phyloP scores from a whole-genome alignment of 2,888 invertebrate species.

The Drosophila colorata region DNA sequence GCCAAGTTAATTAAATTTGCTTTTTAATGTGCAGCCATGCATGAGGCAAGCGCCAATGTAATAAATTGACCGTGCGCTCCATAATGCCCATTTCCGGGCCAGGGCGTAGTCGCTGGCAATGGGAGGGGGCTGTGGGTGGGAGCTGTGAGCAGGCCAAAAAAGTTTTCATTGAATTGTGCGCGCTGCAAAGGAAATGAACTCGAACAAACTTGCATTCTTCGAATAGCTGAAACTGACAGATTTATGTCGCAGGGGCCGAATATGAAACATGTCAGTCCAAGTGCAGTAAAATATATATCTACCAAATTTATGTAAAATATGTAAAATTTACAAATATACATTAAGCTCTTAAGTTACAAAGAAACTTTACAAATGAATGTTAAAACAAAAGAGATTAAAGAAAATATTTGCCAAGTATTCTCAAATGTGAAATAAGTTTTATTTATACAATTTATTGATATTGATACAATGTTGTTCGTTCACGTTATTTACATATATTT shows the following conservation, averaged over 20 bases:
- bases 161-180: constrained; percentile 26
- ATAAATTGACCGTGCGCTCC: constrained; percentile 74
- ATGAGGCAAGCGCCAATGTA: constrained; percentile 66
- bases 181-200: constrained; percentile 32
- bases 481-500: background rate
- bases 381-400: background rate
- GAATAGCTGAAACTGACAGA: constrained; percentile 27
- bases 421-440: background rate
- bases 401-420: background rate
- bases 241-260: constrained; percentile 13
- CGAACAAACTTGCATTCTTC: constrained; percentile 34
- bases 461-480: no score
- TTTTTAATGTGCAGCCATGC: constrained; percentile 79
- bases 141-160: constrained; percentile 1
- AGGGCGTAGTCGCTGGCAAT: no score
- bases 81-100: constrained; percentile 59
- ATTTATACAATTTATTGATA: background rate
- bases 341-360: background rate
- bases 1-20: constrained; percentile 78
- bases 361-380: background rate
- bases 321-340: background rate
- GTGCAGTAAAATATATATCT: background rate
- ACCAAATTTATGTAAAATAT: background rate
- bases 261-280: background rate
- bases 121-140: no score